Evolutionary conservation across 1,140 invertebrate genomes (phyloP), one percentile per base, ranked within the genome.

Genomic region (Drosophila kurseongensis): DNA sequence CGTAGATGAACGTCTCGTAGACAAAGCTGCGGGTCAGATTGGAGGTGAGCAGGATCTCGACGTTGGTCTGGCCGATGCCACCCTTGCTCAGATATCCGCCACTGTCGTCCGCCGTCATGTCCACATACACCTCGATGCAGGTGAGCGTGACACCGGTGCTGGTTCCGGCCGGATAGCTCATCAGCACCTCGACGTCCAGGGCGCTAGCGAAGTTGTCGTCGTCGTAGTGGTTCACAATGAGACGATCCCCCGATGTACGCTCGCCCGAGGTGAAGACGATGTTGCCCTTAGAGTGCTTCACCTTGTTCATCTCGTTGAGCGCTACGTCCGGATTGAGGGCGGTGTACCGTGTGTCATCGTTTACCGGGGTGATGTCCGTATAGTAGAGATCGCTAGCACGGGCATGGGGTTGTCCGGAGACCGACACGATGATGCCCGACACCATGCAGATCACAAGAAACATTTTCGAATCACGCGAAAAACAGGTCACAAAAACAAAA

Each of bases 1-100:
- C 91, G 58, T 92, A 92, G 63, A 91, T 74, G 67, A 75, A 86
- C 16, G 78, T 78, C 58, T 91, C 88, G 57, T 91, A 92, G 40
- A 72, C 74, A 54, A 81, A 90, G 36, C 71, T 79, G 8, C 73
- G 65, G 18, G 91, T 92, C 41, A 18, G 13, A 51, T 92, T 81
- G 45, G 76, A 75, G 13, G 57, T 62, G 7, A 92, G 47, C 14
- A 92, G 42, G 2, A 92, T 74, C 41, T 89, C 58, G 0, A 71
- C 84, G 32, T 50, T 72, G 7, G 59, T 75, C 44, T 73, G 50
- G 7, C 86, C 78, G 35, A 92, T 84, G 40, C 78, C 88, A 1
- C 91, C 91, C 2, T 65, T 69, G 2, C 50, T 72, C 42, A 92
- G 77, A 44, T 69, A 90, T 8, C 81, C 75, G 13, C 75, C 62